phyloP scores from a whole-genome alignment of 2,888 invertebrate species.

The Lymantria dispar region DNA sequence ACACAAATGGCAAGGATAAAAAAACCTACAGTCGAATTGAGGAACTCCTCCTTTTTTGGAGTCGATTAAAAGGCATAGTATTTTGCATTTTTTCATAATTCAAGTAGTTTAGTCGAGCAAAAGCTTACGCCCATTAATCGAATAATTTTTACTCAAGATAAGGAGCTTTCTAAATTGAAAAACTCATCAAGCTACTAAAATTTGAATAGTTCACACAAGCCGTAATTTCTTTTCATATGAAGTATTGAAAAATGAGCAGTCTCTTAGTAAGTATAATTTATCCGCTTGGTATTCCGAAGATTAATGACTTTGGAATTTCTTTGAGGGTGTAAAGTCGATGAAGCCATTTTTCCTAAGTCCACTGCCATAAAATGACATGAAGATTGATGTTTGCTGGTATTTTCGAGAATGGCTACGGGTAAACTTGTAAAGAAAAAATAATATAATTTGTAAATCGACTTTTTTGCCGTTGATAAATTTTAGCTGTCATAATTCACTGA shows the following conservation, averaged over 20 bases:
- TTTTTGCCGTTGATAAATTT: not conserved
- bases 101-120: too few species aligned
- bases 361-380: constrained; percentile 69
- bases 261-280: constrained; percentile 55
- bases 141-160: too few species aligned
- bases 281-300: constrained; percentile 52
- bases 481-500: not conserved
- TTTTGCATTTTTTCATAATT: too few species aligned
- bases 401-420: not conserved
- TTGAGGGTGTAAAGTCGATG: constrained; percentile 66
- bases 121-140: too few species aligned
- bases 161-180: too few species aligned
- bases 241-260: constrained; percentile 48
- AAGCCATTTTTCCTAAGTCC: constrained; percentile 72
- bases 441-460: not conserved
- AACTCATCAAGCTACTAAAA: not conserved
- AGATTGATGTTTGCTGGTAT: constrained; percentile 60
- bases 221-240: constrained; percentile 27
- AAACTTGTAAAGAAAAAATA: not conserved
- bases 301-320: constrained; percentile 68
- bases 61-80: too few species aligned
- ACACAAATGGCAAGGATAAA: too few species aligned
- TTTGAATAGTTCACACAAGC: not conserved
- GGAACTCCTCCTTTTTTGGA: too few species aligned
- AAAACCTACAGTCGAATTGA: too few species aligned